These are phyloP conservation scores for Xiphophorus hellerii DNA, from an alignment of 2,113 vertebrate species.

Conservation along the genomic window DNA sequence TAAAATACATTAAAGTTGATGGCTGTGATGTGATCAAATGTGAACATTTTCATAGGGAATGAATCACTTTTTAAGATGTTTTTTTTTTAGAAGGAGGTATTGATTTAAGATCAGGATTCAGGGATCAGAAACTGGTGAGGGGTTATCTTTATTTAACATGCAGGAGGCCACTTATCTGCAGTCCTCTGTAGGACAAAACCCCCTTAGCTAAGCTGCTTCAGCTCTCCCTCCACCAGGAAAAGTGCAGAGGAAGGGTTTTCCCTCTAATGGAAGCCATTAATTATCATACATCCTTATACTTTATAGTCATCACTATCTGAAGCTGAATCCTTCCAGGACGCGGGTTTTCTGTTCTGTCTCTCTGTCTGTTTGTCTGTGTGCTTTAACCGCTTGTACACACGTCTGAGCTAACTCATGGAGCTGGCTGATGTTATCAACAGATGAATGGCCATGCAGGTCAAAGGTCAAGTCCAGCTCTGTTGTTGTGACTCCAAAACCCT, in stretches of 20 bases:
- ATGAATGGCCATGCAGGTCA: conserved; percentile 69
- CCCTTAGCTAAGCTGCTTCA: conserved; percentile 67
- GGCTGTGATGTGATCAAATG: neutral
- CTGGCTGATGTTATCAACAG: conserved; percentile 70
- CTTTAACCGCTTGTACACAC: conserved; percentile 48
- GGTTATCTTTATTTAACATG: conserved; percentile 72
- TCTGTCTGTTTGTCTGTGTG: conserved; percentile 17
- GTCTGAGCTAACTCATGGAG: conserved; percentile 36
- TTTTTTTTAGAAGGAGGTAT: conserved; percentile 27
- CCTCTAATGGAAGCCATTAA: conserved; percentile 69
- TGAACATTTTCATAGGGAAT: neutral
- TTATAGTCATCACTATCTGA: conserved; percentile 57
- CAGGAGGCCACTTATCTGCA: conserved; percentile 71
- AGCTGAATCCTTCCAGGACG: conserved; percentile 35
- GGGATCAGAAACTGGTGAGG: conserved; percentile 18
- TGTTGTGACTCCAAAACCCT: conserved; percentile 71
- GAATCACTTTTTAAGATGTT: neutral
- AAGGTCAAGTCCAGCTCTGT: conserved; percentile 70
- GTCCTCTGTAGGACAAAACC: conserved; percentile 68
- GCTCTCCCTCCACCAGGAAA: conserved; percentile 67
- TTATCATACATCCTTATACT: conserved; percentile 61
- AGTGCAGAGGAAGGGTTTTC: conserved; percentile 73
- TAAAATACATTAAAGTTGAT: too few relatives aligned
- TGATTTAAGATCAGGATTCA: conserved; percentile 61
- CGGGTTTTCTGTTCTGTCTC: conserved; percentile 29